phyloP scores from a whole-genome alignment of 2,797 vertebrate genomes.

The Eulemur coronatus region DNA sequence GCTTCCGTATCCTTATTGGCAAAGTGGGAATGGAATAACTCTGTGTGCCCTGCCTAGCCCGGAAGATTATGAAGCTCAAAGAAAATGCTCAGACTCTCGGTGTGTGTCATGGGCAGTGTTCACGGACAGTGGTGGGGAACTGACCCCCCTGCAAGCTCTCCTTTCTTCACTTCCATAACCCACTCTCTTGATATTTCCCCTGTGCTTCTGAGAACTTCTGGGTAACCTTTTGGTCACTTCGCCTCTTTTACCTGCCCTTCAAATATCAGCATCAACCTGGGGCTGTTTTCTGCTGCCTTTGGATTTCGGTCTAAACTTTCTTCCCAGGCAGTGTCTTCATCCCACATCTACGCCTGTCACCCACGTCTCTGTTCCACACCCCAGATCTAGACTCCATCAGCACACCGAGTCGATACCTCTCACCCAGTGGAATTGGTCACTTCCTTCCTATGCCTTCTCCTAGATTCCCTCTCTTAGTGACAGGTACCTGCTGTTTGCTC shows the following conservation, averaged over 20 bases:
- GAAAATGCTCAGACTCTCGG: background rate
- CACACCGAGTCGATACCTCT: rapidly evolving
- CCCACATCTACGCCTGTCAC: background rate
- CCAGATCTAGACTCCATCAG: background rate
- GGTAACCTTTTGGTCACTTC: background rate
- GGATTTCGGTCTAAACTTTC: background rate
- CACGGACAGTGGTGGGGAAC: background rate
- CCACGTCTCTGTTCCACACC: background rate
- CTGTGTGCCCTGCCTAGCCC: background rate
- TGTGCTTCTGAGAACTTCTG: background rate
- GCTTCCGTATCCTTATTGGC: background rate
- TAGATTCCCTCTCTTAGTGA: background rate
- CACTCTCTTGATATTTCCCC: background rate
- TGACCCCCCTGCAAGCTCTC: background rate
- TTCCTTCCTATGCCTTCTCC: background rate
- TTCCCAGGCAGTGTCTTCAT: background rate
- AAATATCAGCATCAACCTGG: background rate
- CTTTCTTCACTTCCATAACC: background rate
- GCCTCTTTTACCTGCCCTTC: background rate
- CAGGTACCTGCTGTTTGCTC: rapidly evolving
- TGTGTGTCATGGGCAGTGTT: rapidly evolving
- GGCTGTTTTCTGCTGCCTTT: background rate
- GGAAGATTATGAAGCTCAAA: background rate
- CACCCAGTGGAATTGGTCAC: background rate
- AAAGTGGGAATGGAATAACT: background rate